Evolutionary conservation across 2,113 vertebrate species (phyloP).

Genomic region (Vidua macroura): DNA sequence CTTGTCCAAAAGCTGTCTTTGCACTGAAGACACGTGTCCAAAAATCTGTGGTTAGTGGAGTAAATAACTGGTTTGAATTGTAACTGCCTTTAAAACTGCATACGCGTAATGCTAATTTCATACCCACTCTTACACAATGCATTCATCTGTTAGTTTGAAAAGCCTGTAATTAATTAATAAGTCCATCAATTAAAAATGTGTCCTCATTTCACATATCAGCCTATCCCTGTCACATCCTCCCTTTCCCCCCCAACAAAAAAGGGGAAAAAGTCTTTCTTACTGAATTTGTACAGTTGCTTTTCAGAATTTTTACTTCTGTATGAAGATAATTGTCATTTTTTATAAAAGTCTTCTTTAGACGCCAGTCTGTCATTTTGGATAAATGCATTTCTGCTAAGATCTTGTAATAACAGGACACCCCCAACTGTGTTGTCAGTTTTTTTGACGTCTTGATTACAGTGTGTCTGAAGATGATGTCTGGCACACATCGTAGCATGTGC

Average conservation of each 20-base stretch:
- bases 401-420: slow-evolving; percentile 12
- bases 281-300: background rate
- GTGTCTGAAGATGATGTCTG: slow-evolving; percentile 24
- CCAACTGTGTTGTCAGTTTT: slow-evolving; percentile 22
- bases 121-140: background rate
- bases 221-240: background rate
- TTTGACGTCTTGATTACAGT: slow-evolving; percentile 38
- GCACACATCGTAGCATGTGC: background rate
- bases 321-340: background rate
- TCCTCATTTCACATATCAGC: background rate
- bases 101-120: background rate
- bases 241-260: background rate
- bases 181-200: background rate
- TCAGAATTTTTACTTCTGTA: background rate
- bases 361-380: slow-evolving; percentile 33
- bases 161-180: background rate
- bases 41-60: background rate
- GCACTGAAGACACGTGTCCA: background rate
- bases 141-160: background rate
- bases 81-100: background rate
- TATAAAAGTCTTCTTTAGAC: background rate
- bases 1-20: background rate
- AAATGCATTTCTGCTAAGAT: background rate
- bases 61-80: background rate
- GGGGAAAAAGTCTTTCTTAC: background rate